Percentiles rank a stretch among this genome's conserved stretches.
These are phyloP conservation scores for Amphiprion ocellaris DNA, from an alignment of 2,113 vertebrate genomes.

Conservation along the genomic window DNA sequence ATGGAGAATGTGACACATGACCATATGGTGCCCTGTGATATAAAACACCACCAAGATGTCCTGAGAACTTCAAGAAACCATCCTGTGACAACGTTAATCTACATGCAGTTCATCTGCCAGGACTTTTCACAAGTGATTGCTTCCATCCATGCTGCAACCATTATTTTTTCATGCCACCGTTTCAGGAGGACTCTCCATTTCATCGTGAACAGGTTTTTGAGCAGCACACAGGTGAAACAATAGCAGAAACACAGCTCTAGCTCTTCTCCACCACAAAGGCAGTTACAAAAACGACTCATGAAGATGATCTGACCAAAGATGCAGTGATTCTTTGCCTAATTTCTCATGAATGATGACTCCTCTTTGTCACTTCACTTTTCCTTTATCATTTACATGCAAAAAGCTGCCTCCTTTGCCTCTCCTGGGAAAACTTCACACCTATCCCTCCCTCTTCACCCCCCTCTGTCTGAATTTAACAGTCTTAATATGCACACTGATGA, in stretches of 20 bases:
- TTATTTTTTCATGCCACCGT: slow-evolving; percentile 31
- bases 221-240: slow-evolving; percentile 15
- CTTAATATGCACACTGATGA: slow-evolving; percentile 13
- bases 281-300: slow-evolving; percentile 42
- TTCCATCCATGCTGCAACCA: slow-evolving; percentile 23
- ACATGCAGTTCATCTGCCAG: slow-evolving; percentile 57
- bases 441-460: slow-evolving; percentile 9
- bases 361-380: slow-evolving; percentile 20
- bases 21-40: neutral
- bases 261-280: slow-evolving; percentile 18
- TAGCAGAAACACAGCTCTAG: slow-evolving; percentile 1
- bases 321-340: slow-evolving; percentile 43
- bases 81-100: slow-evolving; percentile 58
- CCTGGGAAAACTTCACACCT: slow-evolving; percentile 32
- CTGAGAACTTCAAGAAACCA: slow-evolving; percentile 6
- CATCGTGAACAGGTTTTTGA: slow-evolving; percentile 20
- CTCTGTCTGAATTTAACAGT: slow-evolving; percentile 28
- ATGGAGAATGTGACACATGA: neutral
- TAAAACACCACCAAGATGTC: neutral
- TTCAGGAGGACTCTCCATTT: slow-evolving; percentile 32
- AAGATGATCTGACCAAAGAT: slow-evolving; percentile 37
- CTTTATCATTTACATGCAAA: slow-evolving; percentile 16
- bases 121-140: slow-evolving; percentile 69
- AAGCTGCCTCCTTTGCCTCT: neutral
- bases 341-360: slow-evolving; percentile 53